Base-by-base conservation (phyloP, 2,113 vertebrate genomes). In the Eidolon helvum region DNA sequence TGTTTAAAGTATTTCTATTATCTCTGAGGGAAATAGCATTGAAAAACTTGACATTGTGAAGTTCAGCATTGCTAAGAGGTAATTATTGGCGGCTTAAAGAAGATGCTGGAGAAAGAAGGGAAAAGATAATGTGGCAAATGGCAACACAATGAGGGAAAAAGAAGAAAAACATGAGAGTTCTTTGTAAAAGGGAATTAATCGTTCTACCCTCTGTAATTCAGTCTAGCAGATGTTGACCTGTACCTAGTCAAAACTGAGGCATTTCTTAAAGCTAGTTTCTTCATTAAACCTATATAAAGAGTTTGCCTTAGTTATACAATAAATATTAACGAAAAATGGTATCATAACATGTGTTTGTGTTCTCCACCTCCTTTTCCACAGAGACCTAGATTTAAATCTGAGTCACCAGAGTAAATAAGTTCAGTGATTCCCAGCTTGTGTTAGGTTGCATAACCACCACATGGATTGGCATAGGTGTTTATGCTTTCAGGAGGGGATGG, bases 331-430 rank as follows among this genome's bases (percentile, higher is more conserved):
- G 94, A 93, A 71, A 79, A 80, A 72, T 82, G 50, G 33, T 87
- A 14, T 92, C 91, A 59, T 75, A 53, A 48, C 55, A 68, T 48
- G 59, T 0, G 7, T 77, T 91, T 89, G 48, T 59, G 53, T 75
- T 88, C 63, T 55, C 75, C 71, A 80, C 87, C 83, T 91, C 57
- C 57, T 96, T 95, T 82, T 91, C 74, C 43, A 55, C 65, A 19
- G 71, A 91, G 75, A 92, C 90, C 83, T 55, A 92, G 87, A 93
- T 95, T 94, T 80, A 43, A 55, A n/a, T 80, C 79, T 96, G 94
- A 96, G 77, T 97, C 92, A 96, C 66, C 16, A 4, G 71, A 68
- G 45, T 68, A 87, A 96, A 80, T 74, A 93, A 35, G 48, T 75
- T 63, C 7, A 15, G 74, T 38, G 90, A 72, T 61, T 87, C 65